Evolutionary conservation across 92 coral and sea anemone species (phyloP).

Genomic region (Porites cylindrica): DNA sequence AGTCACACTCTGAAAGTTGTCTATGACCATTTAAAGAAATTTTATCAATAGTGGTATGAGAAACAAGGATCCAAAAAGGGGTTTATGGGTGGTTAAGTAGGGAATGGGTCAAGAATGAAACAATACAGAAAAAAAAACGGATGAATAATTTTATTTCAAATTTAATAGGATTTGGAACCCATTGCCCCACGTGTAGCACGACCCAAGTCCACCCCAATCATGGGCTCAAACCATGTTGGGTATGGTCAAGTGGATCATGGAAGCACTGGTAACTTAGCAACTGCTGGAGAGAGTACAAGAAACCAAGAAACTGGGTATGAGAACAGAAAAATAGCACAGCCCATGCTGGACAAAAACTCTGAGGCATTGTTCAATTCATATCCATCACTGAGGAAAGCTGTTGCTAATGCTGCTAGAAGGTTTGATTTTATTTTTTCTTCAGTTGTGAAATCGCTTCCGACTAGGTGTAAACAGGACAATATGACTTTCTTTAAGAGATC

Average conservation of each 20-base stretch:
- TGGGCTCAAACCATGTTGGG: slow-evolving; percentile 61
- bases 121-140: too few relatives aligned
- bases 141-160: neutral
- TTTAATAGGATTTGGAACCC: slow-evolving; percentile 56
- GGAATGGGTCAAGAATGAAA: too few relatives aligned
- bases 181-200: slow-evolving; percentile 71
- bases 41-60: too few relatives aligned
- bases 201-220: slow-evolving; percentile 92
- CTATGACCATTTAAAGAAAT: too few relatives aligned
- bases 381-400: slow-evolving; percentile 89
- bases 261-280: slow-evolving; percentile 87
- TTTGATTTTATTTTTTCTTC: neutral
- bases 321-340: slow-evolving; percentile 71
- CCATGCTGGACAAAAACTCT: slow-evolving; percentile 60
- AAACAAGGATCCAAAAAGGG: too few relatives aligned
- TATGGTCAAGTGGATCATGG: slow-evolving; percentile 59
- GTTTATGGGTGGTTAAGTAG: too few relatives aligned
- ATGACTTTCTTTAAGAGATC: too few relatives aligned
- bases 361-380: slow-evolving; percentile 78
- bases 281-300: slow-evolving; percentile 91
- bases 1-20: too few relatives aligned
- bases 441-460: neutral
- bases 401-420: slow-evolving; percentile 71
- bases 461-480: too few relatives aligned
- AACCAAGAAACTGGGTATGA: slow-evolving; percentile 95